Percentiles rank a stretch among this genome's conserved stretches.
Evolutionary conservation across 2,888 invertebrate genomes (phyloP).

Genomic region (Brachyopa scutellaris): DNA sequence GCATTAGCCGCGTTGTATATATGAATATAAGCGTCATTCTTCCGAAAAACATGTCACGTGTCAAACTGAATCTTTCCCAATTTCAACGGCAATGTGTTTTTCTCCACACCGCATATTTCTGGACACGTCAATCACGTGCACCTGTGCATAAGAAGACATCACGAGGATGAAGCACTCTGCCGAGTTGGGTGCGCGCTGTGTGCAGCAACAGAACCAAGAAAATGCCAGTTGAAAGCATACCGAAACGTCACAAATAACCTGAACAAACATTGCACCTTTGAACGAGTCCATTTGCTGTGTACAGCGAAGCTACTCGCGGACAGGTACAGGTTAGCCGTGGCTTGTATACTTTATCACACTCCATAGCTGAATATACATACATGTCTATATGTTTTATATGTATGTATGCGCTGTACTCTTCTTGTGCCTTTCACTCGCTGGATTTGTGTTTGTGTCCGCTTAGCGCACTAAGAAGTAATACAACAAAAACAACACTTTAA

Average conservation of each 20-base stretch:
- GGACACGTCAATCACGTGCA: slow-evolving; percentile 67
- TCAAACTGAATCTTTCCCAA: slow-evolving; percentile 52
- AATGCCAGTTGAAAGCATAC: slow-evolving; percentile 58
- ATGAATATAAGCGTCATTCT: slow-evolving; percentile 11
- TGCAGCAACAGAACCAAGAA: slow-evolving; percentile 6
- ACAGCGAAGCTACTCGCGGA: slow-evolving; percentile 27
- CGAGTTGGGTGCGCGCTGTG: slow-evolving; percentile 42
- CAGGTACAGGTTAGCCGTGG: slow-evolving; percentile 57
- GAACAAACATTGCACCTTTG: slow-evolving; percentile 72
- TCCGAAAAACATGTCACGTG: slow-evolving; percentile 61
- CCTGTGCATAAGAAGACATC: slow-evolving; percentile 59
- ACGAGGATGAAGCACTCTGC: slow-evolving; percentile 42
- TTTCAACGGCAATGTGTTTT: too few relatives aligned
- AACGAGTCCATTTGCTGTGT: slow-evolving; percentile 65
- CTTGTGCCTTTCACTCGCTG: slow-evolving; percentile 20
- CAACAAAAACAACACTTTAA: slow-evolving; percentile 50
- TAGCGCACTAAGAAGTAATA: slow-evolving; percentile 27
- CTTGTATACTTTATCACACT: slow-evolving; percentile 58
- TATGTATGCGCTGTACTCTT: background rate
- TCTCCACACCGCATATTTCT: background rate
- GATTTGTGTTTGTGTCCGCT: slow-evolving; percentile 12
- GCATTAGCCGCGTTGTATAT: slow-evolving; percentile 41
- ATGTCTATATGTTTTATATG: slow-evolving; percentile 4
- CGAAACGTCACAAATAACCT: slow-evolving; percentile 71
- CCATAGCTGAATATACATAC: slow-evolving; percentile 17